Conservation (phyloP, 92 coral and sea anemone species). For the Epizoanthus illoricatus region DNA sequence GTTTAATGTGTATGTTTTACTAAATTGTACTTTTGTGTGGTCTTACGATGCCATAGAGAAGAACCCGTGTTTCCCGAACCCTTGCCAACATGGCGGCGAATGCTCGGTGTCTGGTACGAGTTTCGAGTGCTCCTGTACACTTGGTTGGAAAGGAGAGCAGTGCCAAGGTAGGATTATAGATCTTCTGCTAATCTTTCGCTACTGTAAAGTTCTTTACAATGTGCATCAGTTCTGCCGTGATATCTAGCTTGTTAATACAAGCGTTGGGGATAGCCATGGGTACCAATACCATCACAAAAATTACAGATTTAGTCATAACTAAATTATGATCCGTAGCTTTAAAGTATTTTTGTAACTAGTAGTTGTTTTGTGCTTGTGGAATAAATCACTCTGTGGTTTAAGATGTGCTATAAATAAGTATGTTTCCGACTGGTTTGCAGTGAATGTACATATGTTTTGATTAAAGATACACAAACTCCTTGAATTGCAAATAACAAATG, state of each 20-base stretch:
- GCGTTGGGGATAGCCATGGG: no score
- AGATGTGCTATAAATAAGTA: no score
- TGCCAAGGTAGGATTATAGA: slow-evolving; percentile 75
- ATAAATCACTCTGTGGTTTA: no score
- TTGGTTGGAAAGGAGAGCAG: slow-evolving; percentile 86
- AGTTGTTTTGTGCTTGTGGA: no score
- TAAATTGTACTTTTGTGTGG: slow-evolving; percentile 2
- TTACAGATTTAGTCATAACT: no score
- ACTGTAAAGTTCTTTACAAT: not conserved
- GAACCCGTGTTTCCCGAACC: slow-evolving; percentile 89
- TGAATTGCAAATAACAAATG: no score
- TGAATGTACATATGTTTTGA: no score
- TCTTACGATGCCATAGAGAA: slow-evolving; percentile 56
- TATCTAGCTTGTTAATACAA: not conserved
- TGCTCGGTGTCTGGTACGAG: slow-evolving; percentile 80
- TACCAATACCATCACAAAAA: no score
- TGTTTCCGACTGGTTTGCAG: no score
- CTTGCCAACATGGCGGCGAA: slow-evolving; percentile 89
- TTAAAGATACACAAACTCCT: no score
- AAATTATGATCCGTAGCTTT: no score
- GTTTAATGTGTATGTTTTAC: not conserved
- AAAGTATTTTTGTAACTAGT: no score
- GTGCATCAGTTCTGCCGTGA: not conserved
- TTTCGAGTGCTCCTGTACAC: slow-evolving; percentile 89
- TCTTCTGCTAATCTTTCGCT: not conserved